Conservation (phyloP, 2,888 invertebrate genomes). For the Andrena praecox region DNA sequence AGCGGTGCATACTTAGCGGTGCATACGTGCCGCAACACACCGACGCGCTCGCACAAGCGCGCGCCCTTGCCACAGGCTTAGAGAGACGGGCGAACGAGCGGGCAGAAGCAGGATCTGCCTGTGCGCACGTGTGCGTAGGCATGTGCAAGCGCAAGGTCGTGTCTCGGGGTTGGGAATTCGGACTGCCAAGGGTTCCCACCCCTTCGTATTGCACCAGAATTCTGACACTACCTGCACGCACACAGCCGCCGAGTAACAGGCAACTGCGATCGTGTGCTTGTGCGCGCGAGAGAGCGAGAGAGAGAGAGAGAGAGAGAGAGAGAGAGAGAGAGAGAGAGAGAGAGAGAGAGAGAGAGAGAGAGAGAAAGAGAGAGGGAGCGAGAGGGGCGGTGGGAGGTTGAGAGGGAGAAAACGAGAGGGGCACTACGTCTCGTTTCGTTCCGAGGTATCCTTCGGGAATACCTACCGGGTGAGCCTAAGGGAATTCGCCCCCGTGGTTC, state of each 20-base stretch:
- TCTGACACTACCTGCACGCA: conserved; percentile 71
- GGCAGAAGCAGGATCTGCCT: conserved; percentile 37
- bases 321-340: not conserved
- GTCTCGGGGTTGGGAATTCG: conserved; percentile 79
- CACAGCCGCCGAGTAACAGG: conserved; percentile 32
- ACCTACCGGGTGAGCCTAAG: conserved; percentile 60
- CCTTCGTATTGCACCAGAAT: conserved; percentile 73
- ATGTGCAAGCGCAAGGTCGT: conserved; percentile 73
- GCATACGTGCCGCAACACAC: conserved; percentile 58
- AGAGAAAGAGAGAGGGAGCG: not conserved
- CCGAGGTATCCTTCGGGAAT: conserved; percentile 72
- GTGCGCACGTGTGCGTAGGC: conserved; percentile 51
- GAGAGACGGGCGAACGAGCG: not conserved
- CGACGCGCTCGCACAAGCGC: conserved; percentile 30
- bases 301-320: not conserved
- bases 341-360: not conserved
- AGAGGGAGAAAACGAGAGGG: conserved; percentile 16
- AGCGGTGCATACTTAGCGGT: conserved; percentile 66
- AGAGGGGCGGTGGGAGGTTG: conserved; percentile 25
- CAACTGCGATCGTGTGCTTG: conserved; percentile 30
- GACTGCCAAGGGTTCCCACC: conserved; percentile 81
- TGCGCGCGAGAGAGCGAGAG: not conserved
- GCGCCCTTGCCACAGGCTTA: not conserved
- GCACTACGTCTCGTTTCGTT: conserved; percentile 61
- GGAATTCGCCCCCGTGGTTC: conserved; percentile 1